These are phyloP conservation scores for Sebastes trivittatus DNA, from an alignment of 2,797 vertebrate species.

Conservation along the genomic window DNA sequence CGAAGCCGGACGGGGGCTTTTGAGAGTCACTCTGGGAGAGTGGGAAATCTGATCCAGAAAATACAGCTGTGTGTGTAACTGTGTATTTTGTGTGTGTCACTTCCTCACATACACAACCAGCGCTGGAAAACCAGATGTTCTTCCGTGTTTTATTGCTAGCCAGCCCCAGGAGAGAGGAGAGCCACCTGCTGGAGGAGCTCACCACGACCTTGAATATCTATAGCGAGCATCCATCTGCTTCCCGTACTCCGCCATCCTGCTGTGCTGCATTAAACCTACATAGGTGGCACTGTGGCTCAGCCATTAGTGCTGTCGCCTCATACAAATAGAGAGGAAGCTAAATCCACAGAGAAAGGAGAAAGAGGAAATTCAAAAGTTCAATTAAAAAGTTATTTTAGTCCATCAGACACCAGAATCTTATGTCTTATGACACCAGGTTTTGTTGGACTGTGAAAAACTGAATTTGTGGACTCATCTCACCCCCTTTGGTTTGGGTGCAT, in stretches of 20 bases:
- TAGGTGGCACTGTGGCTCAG: conserved; percentile 12
- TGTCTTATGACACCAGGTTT: not conserved
- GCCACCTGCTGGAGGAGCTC: conserved; percentile 73
- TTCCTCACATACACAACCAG: conserved; percentile 43
- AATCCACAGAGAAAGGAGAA: not conserved
- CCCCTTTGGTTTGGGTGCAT: not conserved
- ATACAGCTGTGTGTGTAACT: conserved; percentile 60
- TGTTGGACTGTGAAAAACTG: not conserved
- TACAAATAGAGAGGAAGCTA: not conserved
- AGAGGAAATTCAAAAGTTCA: not conserved
- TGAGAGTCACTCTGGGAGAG: conserved; percentile 46
- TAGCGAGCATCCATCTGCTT: conserved; percentile 61
- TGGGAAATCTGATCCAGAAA: conserved; percentile 50
- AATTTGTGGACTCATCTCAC: not conserved
- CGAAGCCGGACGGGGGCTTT: conserved; percentile 11
- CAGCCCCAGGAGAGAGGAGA: conserved; percentile 62
- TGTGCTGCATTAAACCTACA: conserved; percentile 31
- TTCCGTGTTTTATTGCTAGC: conserved; percentile 60
- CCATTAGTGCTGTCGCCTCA: conserved; percentile 2
- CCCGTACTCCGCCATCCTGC: conserved; percentile 32
- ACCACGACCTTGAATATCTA: conserved; percentile 58
- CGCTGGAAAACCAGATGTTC: conserved; percentile 62
- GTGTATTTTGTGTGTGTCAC: conserved; percentile 52
- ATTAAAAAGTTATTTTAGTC: not conserved
- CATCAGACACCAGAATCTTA: not conserved